Percentiles rank a stretch among this genome's conserved stretches.
phyloP scores from a whole-genome alignment of 2,888 invertebrate species.

The Druceiella hillmani region DNA sequence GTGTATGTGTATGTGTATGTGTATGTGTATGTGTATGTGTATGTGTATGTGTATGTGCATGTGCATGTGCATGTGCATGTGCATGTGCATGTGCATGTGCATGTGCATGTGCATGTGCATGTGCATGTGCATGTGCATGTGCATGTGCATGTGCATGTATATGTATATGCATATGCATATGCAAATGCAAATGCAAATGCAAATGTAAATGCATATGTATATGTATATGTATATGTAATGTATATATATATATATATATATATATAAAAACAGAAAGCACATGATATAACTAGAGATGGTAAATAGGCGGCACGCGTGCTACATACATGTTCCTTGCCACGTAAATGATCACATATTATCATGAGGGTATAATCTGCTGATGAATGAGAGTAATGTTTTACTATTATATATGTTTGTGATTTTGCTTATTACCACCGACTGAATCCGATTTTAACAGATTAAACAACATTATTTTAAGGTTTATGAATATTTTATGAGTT shows the following conservation, averaged over 20 bases:
- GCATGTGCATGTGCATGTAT: background rate
- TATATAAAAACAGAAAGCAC: background rate
- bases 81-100: background rate
- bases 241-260: slow-evolving; percentile 1
- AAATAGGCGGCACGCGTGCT: too few species aligned
- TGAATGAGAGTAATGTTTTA: too few species aligned
- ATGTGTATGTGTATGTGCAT: background rate
- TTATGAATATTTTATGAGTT: too few species aligned
- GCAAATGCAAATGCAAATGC: background rate
- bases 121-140: background rate
- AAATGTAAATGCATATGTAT: background rate
- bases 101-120: background rate
- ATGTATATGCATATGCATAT: background rate
- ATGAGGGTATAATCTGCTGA: too few species aligned
- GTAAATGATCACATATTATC: too few species aligned
- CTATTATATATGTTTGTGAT: too few species aligned
- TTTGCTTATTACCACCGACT: too few species aligned
- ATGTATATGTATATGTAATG: too few species aligned
- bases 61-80: background rate
- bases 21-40: slow-evolving; percentile 1
- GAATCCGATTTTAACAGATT: too few species aligned
- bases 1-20: slow-evolving; percentile 1
- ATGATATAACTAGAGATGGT: too few species aligned
- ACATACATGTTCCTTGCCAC: too few species aligned
- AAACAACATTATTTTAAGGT: too few species aligned